Conservation (phyloP, 2,888 invertebrate genomes). For the Brachypalpus laphriformis region DNA sequence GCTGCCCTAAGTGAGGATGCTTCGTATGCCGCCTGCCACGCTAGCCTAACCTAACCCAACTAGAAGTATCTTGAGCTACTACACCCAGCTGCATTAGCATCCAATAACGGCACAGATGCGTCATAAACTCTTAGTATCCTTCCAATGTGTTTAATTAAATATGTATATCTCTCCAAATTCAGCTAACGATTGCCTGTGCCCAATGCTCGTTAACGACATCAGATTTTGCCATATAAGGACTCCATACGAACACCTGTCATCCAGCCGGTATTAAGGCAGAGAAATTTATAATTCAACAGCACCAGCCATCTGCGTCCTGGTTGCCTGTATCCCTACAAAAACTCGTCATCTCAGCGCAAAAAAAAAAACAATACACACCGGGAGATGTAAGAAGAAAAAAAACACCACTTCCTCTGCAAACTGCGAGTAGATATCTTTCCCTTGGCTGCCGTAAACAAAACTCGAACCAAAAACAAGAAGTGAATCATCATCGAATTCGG, state of each 20-base stretch:
- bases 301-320: slow-evolving; percentile 58
- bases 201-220: background rate
- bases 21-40: too few species aligned
- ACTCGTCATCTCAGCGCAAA: slow-evolving; percentile 6
- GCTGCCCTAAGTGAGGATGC: too few species aligned
- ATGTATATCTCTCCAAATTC: background rate
- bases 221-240: background rate
- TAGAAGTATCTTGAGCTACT: too few species aligned
- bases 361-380: slow-evolving; percentile 1
- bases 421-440: slow-evolving; percentile 2
- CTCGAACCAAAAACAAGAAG: slow-evolving; percentile 42
- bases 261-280: slow-evolving; percentile 14
- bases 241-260: slow-evolving; percentile 45
- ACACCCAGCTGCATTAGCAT: too few species aligned
- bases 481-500: slow-evolving; percentile 59
- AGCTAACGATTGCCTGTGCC: background rate
- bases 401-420: slow-evolving; percentile 7
- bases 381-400: slow-evolving; percentile 5
- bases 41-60: too few species aligned
- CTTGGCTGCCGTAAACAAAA: slow-evolving; percentile 53
- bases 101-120: too few species aligned
- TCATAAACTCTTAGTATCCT: too few species aligned
- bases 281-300: background rate
- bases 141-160: too few species aligned
- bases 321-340: background rate